Evolutionary conservation across 2,888 invertebrate species (phyloP).

Genomic region (Dynastes maya): DNA sequence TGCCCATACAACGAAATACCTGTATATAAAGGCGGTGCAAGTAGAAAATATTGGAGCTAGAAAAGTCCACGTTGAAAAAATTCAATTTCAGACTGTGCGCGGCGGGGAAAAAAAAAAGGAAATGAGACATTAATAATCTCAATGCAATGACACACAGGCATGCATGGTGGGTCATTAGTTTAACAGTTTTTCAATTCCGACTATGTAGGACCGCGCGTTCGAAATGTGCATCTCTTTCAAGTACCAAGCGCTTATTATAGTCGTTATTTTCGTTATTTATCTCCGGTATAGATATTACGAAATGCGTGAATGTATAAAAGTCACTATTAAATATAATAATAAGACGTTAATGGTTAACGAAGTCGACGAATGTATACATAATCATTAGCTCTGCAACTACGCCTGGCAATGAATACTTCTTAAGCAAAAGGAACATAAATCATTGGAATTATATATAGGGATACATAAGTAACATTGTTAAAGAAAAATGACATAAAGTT

Average conservation of each 20-base stretch:
- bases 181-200: conserved; percentile 22
- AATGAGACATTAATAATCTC: conserved; percentile 32
- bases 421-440: not conserved
- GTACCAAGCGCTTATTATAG: conserved; percentile 14
- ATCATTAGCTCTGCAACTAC: not conserved
- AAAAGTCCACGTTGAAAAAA: conserved; percentile 16
- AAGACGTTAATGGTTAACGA: conserved; percentile 19
- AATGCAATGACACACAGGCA: conserved; percentile 28
- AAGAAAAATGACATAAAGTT: too few species aligned
- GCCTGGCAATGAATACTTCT: not conserved
- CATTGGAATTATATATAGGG: too few species aligned
- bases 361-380: conserved; percentile 5
- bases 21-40: not conserved
- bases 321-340: not conserved
- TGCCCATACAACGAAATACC: not conserved
- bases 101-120: conserved; percentile 10
- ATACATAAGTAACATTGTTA: too few species aligned
- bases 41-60: conserved; percentile 22
- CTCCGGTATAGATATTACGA: conserved; percentile 6
- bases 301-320: conserved; percentile 10
- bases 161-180: conserved; percentile 25
- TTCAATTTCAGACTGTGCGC: conserved; percentile 16
- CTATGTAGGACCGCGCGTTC: not conserved
- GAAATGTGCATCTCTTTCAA: not conserved
- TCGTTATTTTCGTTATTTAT: conserved; percentile 33